Evolutionary conservation across 2,113 vertebrate genomes (phyloP).

Genomic region (Grantiella picta): DNA sequence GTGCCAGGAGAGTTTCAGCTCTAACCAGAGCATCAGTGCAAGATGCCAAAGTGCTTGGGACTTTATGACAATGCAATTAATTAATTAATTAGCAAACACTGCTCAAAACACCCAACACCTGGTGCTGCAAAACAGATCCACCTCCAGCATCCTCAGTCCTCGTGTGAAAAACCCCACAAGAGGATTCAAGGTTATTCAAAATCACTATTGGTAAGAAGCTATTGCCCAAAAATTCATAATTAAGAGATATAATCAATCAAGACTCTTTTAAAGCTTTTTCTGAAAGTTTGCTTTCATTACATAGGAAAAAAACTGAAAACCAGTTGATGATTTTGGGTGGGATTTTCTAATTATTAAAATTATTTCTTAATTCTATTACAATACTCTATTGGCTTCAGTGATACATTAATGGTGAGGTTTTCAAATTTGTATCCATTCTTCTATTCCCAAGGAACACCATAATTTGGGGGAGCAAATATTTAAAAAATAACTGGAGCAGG

Average conservation of each 20-base stretch:
- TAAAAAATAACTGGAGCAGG: neutral
- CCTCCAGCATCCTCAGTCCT: neutral
- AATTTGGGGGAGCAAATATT: neutral
- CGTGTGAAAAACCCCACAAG: neutral
- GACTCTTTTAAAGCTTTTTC: neutral
- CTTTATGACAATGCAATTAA: neutral
- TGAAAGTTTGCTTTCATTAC: neutral
- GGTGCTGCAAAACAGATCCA: conserved; percentile 1
- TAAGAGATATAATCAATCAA: neutral
- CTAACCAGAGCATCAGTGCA: conserved; percentile 51
- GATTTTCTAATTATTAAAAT: neutral
- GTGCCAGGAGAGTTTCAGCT: conserved; percentile 41
- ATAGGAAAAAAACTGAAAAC: neutral
- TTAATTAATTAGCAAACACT: neutral
- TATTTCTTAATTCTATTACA: neutral
- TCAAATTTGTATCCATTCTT: neutral
- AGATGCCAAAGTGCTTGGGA: conserved; percentile 55
- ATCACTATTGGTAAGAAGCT: neutral
- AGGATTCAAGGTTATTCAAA: neutral
- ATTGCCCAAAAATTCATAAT: neutral
- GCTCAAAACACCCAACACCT: neutral
- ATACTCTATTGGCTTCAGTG: neutral
- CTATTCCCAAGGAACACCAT: neutral
- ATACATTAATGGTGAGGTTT: neutral
- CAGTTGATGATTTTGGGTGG: neutral